Percentiles rank a stretch among this genome's conserved stretches.
Evolutionary conservation across 2,797 vertebrate genomes (phyloP).

Genomic region (Melanitta fusca): DNA sequence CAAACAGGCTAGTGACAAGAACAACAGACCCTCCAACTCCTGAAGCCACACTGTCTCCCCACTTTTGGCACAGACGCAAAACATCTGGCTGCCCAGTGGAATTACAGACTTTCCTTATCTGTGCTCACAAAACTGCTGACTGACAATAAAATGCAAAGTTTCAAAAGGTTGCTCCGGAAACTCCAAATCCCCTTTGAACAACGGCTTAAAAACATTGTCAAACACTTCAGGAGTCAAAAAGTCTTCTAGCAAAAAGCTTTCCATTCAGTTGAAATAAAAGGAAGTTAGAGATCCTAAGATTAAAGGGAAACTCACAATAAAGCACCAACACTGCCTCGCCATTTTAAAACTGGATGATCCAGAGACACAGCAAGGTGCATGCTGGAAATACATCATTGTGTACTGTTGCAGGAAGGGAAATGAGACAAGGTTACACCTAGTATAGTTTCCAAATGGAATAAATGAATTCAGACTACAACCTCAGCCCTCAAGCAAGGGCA

Average conservation of each 20-base stretch:
- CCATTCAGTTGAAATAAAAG: neutral
- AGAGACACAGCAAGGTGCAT: neutral
- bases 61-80: conserved; percentile 9
- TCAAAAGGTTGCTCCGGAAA: neutral
- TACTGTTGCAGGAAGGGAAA: neutral
- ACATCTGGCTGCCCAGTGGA: conserved; percentile 35
- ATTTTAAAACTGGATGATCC: neutral
- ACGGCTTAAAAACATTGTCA: neutral
- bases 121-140: neutral
- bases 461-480: neutral
- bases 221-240: neutral
- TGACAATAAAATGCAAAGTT: neutral
- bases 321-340: fast-evolving
- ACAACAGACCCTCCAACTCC: neutral
- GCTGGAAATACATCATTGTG: neutral
- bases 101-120: neutral
- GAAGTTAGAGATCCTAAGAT: neutral
- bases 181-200: neutral
- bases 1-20: neutral
- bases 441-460: conserved; percentile 13
- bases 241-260: neutral
- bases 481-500: conserved; percentile 38
- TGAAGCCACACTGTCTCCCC: neutral
- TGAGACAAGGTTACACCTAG: neutral
- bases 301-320: neutral